A percentile compares a stretch with the other conserved stretches of the same genome.
Conservation (phyloP, 2,888 invertebrate genomes). For the Pachydiplax longipennis region DNA sequence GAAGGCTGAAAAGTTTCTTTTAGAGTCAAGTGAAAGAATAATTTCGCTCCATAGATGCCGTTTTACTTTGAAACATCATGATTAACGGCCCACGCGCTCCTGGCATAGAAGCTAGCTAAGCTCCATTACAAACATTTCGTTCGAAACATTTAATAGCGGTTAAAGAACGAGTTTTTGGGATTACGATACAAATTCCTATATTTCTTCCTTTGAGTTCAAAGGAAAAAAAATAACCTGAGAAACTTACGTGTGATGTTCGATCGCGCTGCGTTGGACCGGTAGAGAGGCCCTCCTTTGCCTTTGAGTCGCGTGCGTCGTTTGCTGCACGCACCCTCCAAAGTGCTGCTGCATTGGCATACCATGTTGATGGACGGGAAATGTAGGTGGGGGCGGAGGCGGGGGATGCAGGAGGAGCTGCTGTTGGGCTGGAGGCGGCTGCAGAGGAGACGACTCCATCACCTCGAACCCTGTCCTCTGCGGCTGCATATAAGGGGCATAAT, state of each 20-base stretch:
- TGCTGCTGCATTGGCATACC: conserved; percentile 68
- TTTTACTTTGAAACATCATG: too few species aligned
- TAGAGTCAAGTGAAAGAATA: too few species aligned
- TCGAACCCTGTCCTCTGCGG: conserved; percentile 62
- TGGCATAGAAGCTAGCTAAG: too few species aligned
- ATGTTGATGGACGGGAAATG: conserved; percentile 56
- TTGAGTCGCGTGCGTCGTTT: conserved; percentile 62
- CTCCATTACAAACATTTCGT: too few species aligned
- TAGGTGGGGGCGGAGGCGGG: conserved; percentile 2
- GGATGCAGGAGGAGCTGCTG: conserved; percentile 42
- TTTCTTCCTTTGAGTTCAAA: not conserved
- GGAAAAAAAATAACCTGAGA: not conserved
- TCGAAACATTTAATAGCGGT: too few species aligned
- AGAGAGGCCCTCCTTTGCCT: conserved; percentile 76
- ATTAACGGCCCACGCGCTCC: too few species aligned
- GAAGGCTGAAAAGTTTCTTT: too few species aligned
- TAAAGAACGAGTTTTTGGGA: too few species aligned
- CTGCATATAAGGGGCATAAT: conserved; percentile 57
- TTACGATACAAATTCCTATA: too few species aligned
- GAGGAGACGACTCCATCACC: conserved; percentile 36
- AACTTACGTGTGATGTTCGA: conserved; percentile 74
- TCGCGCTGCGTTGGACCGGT: conserved; percentile 81
- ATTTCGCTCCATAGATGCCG: too few species aligned
- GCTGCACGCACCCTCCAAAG: conserved; percentile 56
- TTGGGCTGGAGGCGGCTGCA: conserved; percentile 41